Evolutionary conservation across 2,888 invertebrate genomes (phyloP), one percentile per base, ranked within the genome.

Genomic region (Campoletis raptor): DNA sequence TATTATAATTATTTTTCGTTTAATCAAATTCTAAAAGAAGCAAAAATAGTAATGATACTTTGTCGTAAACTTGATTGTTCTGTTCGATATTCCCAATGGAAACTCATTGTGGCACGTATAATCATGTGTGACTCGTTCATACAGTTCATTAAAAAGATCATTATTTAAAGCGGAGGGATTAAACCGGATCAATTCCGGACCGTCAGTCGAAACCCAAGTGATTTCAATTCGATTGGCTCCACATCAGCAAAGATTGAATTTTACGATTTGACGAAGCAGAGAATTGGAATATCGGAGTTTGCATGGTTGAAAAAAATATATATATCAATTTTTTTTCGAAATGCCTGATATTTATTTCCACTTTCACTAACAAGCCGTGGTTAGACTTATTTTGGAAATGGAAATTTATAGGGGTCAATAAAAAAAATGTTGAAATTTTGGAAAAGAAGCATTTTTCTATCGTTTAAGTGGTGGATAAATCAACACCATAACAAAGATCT

Each of bases 121-220:
- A 21, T 15, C 21, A 69, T 45, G 69, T 45, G 42, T 21, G 42
- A 21, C 45, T 45, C 69, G 7, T 69, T 42, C 15, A 69, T 69
- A 15, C 12, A 42, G 42, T 92, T 92, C 92, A 85, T 89, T 90
- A 88, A 88, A 91, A 90, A 91, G 92, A 92, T 93, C 92, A 94
- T 94, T 93, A 92, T 93, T 93, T 92, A 89, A 91, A 92, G 91
- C 92, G 89, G 92, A 90, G 90, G 91, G 89, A 92, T 92, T 92
- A 92, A 91, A 91, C 92, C 91, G 88, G 90, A 92, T 92, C 93
- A 93, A 93, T 94, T 93, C 93, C 92, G 52, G 54, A 30, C 61
- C 30, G 92, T 93, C 92, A 92, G 90, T 92, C 92, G 93, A 93
- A 92, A 91, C 92, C 93, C 90, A 90, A 92, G 91, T 91, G 91